Evolutionary conservation across 2,888 invertebrate species (phyloP).

Genomic region (Caenorhabditis afra): DNA sequence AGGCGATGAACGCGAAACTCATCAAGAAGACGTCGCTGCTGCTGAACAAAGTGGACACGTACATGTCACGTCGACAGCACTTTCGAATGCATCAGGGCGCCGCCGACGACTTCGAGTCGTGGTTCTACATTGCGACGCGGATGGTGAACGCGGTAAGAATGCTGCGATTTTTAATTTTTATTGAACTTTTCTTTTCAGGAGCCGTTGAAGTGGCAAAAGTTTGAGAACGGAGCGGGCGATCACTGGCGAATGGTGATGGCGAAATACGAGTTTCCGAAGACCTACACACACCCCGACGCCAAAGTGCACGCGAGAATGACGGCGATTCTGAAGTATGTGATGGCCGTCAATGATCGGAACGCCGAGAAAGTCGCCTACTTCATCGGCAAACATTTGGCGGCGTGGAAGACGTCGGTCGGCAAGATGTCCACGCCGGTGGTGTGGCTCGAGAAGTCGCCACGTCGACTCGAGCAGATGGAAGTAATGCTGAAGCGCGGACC

Average conservation of each 20-base stretch:
- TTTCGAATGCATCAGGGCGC: conserved; percentile 22
- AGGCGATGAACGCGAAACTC: not conserved
- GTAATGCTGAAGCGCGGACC: too few species aligned
- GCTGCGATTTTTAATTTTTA: not conserved
- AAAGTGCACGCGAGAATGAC: not conserved
- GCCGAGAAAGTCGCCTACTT: conserved; percentile 17
- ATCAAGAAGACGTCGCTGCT: not conserved
- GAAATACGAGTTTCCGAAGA: conserved; percentile 14
- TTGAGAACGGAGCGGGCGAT: not conserved
- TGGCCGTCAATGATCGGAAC: conserved; percentile 7
- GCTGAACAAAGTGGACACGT: conserved; percentile 4
- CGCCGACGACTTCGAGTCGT: conserved; percentile 50
- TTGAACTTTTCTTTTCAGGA: conserved; percentile 15
- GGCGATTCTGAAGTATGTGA: not conserved
- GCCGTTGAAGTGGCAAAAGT: conserved; percentile 22
- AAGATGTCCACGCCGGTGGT: too few species aligned
- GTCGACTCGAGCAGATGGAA: not conserved
- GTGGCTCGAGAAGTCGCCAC: not conserved
- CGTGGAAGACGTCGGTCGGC: conserved; percentile 1
- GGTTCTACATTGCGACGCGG: conserved; percentile 38
- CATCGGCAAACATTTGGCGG: conserved; percentile 6
- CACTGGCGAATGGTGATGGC: conserved; percentile 10
- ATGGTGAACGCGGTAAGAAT: conserved; percentile 18
- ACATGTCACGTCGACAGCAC: conserved; percentile 43
- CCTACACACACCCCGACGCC: conserved; percentile 8